These are phyloP conservation scores for Manis javanica DNA, from an alignment of 2,797 vertebrate genomes.

Conservation along the genomic window DNA sequence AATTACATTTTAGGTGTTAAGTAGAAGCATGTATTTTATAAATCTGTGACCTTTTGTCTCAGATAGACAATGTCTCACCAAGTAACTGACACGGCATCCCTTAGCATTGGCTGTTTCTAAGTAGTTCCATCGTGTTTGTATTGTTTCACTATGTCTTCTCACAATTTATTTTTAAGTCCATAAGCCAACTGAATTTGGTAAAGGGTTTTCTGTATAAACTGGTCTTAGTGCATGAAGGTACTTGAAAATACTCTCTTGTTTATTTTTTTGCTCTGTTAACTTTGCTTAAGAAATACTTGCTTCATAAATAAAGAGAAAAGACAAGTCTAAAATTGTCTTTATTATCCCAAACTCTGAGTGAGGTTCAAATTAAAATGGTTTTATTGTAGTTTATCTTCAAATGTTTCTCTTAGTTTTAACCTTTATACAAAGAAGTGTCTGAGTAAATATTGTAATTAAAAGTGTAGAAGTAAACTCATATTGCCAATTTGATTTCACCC, in stretches of 20 bases:
- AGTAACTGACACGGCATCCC: background rate
- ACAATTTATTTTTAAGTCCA: background rate
- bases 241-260: background rate
- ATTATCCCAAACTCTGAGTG: background rate
- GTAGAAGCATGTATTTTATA: background rate
- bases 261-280: background rate
- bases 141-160: background rate
- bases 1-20: background rate
- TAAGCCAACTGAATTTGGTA: background rate
- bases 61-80: background rate
- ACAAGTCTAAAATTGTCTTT: background rate
- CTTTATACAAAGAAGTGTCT: background rate
- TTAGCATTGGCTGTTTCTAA: background rate
- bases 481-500: background rate
- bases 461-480: slow-evolving; percentile 30
- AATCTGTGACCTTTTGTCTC: background rate
- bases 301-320: background rate
- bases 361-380: background rate
- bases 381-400: background rate
- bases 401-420: slow-evolving; percentile 30
- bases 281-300: background rate
- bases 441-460: slow-evolving; percentile 32
- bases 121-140: background rate
- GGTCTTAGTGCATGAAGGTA: background rate
- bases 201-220: background rate